Base-by-base conservation (phyloP, 2,113 vertebrate species). In the Siniperca chuatsi region DNA sequence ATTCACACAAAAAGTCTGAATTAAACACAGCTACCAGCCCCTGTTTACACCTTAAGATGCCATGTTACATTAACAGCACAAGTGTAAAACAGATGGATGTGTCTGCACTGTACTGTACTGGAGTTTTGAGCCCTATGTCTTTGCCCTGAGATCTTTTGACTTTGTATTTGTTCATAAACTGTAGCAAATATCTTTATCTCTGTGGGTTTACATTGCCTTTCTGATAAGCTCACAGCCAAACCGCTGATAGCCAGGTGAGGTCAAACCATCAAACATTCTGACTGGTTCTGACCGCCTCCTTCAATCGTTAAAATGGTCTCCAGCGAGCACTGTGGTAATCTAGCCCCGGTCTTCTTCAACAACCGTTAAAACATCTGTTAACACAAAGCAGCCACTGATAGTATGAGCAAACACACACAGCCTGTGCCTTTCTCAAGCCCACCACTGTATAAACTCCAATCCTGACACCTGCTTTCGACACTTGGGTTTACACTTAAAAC, bases 301-400 rank as follows among this genome's bases (percentile, higher is more conserved):
- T 75, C 10, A 5, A 35, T 82, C 15, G 8, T 75, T 69, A 25
- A 82, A 89, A 76, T 54, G 54, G 69, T 76, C 64, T 72, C 67
- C 18, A 33, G 64, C 35, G 25, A 21, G n/a, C 13, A 21, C 75
- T 62, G 57, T 44, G 58, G 71, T 80, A 61, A 67, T 50, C 69
- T 40, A 71, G 48, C 50, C 70, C 83, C 79, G 65, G 69, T 78
- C 72, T 82, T 93, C 87, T 81, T 86, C 87, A 87, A 82, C 90
- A 93, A 83, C 68, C 6, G 33, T 90, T 91, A 79, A 92, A 94
- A 83, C 89, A 91, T 93, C 81, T 85, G 84, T 87, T 90, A 87
- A 91, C 90, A 93, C 52, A 83, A 77, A 84, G 81, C 87, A 68
- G 87, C 69, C 61, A 8, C 75, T 82, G 89, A 93, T 94, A 88